Percentiles rank a stretch among this genome's conserved stretches.
These are phyloP conservation scores for Chionoecetes opilio DNA, from an alignment of 1,140 invertebrate genomes.

Conservation along the genomic window DNA sequence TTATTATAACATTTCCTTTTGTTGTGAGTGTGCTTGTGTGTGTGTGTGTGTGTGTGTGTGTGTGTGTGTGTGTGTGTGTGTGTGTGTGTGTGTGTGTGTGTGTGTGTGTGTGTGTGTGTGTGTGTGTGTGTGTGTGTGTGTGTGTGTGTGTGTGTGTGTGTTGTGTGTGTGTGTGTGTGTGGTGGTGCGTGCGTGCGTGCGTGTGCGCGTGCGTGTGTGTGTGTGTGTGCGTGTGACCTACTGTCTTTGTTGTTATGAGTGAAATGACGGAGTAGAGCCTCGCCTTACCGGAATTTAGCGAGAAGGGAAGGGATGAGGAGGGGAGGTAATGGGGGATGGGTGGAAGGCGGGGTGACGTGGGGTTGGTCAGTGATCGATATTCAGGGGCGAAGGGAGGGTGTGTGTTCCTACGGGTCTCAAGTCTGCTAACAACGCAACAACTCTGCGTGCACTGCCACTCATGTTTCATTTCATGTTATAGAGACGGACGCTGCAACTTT, in stretches of 20 bases:
- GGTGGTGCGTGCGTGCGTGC: no score
- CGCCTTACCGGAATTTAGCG: not conserved
- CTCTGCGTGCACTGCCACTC: not conserved
- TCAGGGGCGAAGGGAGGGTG: not conserved
- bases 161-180: no score
- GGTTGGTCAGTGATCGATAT: conserved; percentile 28
- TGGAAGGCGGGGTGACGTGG: not conserved
- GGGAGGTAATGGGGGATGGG: not conserved
- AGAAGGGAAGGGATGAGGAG: not conserved
- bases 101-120: no score
- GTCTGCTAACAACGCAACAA: conserved; percentile 13
- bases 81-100: no score
- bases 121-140: no score
- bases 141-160: no score
- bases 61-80: no score
- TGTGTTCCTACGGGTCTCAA: not conserved
- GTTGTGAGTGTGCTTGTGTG: no score
- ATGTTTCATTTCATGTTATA: not conserved
- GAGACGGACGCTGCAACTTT: no score
- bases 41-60: no score
- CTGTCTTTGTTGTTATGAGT: no score
- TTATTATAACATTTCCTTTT: no score
- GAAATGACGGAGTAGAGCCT: not conserved
- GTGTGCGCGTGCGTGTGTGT: not conserved
- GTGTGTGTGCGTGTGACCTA: not conserved